Base-by-base conservation (phyloP, 2,888 invertebrate genomes). In the Dryadula phaetusa region DNA sequence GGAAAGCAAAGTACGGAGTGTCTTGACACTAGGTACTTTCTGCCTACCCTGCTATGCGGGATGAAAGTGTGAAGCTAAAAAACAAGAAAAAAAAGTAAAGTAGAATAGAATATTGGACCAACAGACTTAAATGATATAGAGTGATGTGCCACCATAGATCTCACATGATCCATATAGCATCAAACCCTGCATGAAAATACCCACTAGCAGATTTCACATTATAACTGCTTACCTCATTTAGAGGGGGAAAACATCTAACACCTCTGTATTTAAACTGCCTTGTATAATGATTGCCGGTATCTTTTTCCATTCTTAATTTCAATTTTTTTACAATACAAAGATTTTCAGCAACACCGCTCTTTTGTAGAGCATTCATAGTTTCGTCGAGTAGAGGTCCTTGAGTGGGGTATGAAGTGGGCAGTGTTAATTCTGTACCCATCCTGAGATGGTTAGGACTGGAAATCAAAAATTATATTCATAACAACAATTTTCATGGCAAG, bases 251-350 rank as follows among this genome's bases (percentile, higher is more conserved):
- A 16, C 82, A 34, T 44, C 77, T 74, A 10, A 82, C 70, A 0
- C 89, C 86, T 56, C 90, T 79, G 56, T 90, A 91, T 72, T 90
- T 91, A 10, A 88, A 73, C 46, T 78, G 83, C 66, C 79, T 85
- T 0, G 71, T 60, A 58, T 80, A 86, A 0, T 75, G 42, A 8
- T 81, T 81, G 12, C 65, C 72, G 0, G 44, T n/a, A 16, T 88
- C 86, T 10, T 70, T 77, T 1, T 79, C 73, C 0, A 74, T 16
- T 7, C 86, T 73, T 8, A 80, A 65, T 65, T 79, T 76, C 5
- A 80, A 71, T 60, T 84, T 87, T 64, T 81, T 83, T 0, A 85
- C 68, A 0, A 81, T 79, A 40, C 75, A 76, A 0, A 88, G 82
- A 0, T 77, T 75, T 3, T 72, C 56, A 0, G 77, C 72, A 0